A percentile compares a stretch with the other conserved stretches of the same genome.
These are phyloP conservation scores for Dicerorhinus sumatrensis DNA, from an alignment of 2,113 vertebrate genomes.

Conservation along the genomic window DNA sequence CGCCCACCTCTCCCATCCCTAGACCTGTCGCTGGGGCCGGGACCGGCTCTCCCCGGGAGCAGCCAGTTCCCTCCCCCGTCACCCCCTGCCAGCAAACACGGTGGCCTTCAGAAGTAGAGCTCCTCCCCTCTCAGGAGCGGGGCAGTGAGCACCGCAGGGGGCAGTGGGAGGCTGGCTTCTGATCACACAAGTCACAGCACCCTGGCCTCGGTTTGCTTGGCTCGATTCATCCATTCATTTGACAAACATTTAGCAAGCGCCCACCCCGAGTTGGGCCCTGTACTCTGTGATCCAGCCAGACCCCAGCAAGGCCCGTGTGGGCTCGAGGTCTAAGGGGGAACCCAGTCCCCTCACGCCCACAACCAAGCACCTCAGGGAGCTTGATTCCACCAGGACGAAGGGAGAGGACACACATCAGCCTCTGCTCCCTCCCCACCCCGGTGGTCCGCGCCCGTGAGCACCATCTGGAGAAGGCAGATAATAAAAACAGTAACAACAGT, in stretches of 20 bases:
- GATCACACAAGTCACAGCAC: not conserved
- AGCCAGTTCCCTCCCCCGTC: not conserved
- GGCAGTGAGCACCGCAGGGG: too few species aligned
- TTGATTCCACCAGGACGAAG: rapidly evolving
- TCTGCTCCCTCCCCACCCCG: not conserved
- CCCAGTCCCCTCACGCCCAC: not conserved
- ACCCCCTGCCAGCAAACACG: not conserved
- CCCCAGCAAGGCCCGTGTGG: rapidly evolving
- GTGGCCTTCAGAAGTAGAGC: not conserved
- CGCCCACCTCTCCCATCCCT: not conserved
- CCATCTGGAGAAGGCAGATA: not conserved
- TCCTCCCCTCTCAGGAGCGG: not conserved
- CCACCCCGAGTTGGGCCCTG: not conserved
- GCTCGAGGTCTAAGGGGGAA: not conserved
- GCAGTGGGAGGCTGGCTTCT: not conserved
- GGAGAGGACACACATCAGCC: too few species aligned
- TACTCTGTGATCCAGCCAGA: not conserved
- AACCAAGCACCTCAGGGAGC: not conserved
- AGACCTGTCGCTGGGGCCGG: not conserved
- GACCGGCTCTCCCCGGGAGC: too few species aligned
- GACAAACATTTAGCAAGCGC: rapidly evolving
- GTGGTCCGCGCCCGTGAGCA: too few species aligned
- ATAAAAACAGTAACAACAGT: not conserved
- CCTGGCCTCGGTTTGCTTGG: not conserved
- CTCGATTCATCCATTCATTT: not conserved